Evolutionary conservation across 2,797 vertebrate species (phyloP), one percentile per base, ranked within the genome.

Genomic region (Megaceryle alcyon): DNA sequence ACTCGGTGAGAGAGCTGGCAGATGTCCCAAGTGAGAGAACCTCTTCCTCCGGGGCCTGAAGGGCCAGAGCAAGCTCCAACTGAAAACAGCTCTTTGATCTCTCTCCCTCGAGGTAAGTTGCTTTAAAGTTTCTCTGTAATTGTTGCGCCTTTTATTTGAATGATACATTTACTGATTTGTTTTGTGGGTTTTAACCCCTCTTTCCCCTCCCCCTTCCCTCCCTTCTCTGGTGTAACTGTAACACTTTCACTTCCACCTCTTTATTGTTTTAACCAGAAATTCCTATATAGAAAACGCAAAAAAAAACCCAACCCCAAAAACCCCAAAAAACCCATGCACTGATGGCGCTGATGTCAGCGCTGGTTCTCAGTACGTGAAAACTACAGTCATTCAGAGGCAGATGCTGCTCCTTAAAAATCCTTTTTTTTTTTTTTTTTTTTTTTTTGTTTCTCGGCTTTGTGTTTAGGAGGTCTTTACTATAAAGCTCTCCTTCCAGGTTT

Each of bases 11-110:
- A 90, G 96, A 92, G 92, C 98, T 98, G 98, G 99, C 98, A 98
- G 98, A 99, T 99, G 99, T 99, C 99, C 98, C 98, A 98, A 97
- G 98, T 98, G 97, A 98, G 97, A 63, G 98, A 98, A 96, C 98
- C 97, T 94, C 98, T 96, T 97, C 97, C 98, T 98, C 98, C 98
- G 91, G 98, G 98, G 98, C 99, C 99, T 97, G 97, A 95, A 64
- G 98, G 98, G 98, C 98, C 98, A 82, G 98, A 97, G 88, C 96
- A 86, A 95, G 97, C 98, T 64, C 96, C 97, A 92, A 98, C 96
- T 77, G 98, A 96, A 80, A 95, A 73, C 82, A 97, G 94, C 91
- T 57, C 96, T 95, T 96, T 92, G 94, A 95, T 97, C 93, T 90
- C 95, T 23, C 86, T 91, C 83, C 97, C 97, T 92, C 91, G 88